Evolutionary conservation across 2,113 vertebrate genomes (phyloP).

Genomic region (Bubalus kerabau): DNA sequence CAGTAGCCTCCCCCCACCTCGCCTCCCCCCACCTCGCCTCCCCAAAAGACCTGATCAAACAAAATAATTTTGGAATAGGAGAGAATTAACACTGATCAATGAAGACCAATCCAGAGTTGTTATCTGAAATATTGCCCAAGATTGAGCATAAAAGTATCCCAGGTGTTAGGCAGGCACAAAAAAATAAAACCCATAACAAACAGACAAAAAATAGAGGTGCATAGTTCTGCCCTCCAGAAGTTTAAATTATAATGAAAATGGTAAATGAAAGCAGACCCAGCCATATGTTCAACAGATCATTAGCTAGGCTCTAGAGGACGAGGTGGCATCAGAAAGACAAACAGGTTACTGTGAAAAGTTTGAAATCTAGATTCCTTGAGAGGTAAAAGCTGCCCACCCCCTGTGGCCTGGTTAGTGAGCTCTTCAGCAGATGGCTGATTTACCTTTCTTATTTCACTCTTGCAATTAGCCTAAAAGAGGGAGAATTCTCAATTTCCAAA

Average conservation of each 20-base stretch:
- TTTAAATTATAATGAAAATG: neutral
- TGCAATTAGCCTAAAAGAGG: constrained; percentile 17
- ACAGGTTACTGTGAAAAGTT: neutral
- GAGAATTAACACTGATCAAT: neutral
- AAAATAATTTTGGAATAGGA: neutral
- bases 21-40: neutral
- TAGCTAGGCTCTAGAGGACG: constrained; percentile 7
- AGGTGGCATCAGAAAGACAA: neutral
- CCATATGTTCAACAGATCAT: constrained; percentile 26
- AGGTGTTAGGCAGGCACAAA: neutral
- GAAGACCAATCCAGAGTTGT: neutral
- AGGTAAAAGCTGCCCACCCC: neutral
- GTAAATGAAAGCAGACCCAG: neutral
- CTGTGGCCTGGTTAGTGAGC: neutral
- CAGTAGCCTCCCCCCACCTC: neutral
- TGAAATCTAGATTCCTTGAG: constrained; percentile 23
- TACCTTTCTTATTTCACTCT: constrained; percentile 35
- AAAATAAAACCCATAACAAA: neutral
- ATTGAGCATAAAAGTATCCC: neutral
- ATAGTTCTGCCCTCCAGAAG: neutral
- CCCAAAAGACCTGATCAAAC: neutral
- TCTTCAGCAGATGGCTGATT: constrained; percentile 51
- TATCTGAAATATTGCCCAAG: neutral
- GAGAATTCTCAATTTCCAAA: constrained; percentile 45
- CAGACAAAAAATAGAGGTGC: neutral